Percentiles rank a stretch among this genome's conserved stretches.
Conservation (phyloP, 2,888 invertebrate genomes). For the Morinoia aosen region DNA sequence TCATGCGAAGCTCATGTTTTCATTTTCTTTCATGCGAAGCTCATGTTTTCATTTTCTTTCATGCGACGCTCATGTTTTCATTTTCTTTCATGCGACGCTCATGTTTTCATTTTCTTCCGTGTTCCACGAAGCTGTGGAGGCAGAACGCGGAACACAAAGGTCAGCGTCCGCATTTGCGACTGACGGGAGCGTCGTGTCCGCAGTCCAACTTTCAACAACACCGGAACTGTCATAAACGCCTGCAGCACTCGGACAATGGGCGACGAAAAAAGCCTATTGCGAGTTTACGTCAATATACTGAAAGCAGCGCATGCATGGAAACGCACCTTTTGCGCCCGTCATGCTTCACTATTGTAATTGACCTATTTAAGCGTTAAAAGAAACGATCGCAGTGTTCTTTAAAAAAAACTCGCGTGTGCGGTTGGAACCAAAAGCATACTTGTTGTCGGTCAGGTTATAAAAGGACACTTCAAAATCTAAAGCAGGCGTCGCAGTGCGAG, state of each 20-base stretch:
- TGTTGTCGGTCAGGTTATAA: not conserved
- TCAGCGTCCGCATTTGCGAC: constrained; percentile 4
- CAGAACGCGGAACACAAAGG: not conserved
- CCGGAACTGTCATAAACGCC: not conserved
- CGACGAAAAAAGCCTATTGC: not conserved
- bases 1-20: too few relatives aligned
- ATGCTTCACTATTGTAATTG: not conserved
- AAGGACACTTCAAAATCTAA: too few relatives aligned
- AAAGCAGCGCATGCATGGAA: not conserved
- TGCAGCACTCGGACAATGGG: not conserved
- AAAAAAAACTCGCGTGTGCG: not conserved
- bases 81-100: not conserved
- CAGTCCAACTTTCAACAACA: not conserved
- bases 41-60: too few relatives aligned
- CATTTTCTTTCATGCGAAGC: too few relatives aligned
- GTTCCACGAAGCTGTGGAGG: not conserved
- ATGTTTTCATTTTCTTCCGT: not conserved
- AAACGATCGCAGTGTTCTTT: not conserved
- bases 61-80: not conserved
- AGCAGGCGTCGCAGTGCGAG: too few relatives aligned
- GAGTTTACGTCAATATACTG: not conserved
- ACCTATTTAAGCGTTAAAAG: not conserved
- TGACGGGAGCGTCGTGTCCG: not conserved
- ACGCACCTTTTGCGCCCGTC: not conserved
- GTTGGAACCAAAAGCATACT: not conserved